A percentile compares a stretch with the other conserved stretches of the same genome.
Conservation (phyloP, 2,797 vertebrate genomes). For the Paratrypauchen microcephalus region DNA sequence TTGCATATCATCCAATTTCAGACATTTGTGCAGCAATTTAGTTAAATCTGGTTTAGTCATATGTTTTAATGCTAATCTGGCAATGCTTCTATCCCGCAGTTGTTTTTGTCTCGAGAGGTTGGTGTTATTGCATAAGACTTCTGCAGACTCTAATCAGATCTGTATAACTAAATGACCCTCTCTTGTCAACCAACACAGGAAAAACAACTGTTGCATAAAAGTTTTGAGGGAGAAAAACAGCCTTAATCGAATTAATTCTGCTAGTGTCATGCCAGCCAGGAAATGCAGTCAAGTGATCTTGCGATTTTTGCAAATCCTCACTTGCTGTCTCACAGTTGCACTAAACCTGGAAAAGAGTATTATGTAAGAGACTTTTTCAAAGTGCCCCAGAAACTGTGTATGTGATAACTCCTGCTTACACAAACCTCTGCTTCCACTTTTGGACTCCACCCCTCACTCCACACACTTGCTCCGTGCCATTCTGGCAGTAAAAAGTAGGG, state of each 20-base stretch:
- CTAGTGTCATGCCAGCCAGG: conserved; percentile 22
- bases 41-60: conserved; percentile 59
- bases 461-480: conserved; percentile 59
- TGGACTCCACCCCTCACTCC: conserved; percentile 44
- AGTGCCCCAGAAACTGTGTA: conserved; percentile 55
- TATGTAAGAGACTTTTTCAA: conserved; percentile 73
- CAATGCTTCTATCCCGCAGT: conserved; percentile 43
- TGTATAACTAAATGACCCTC: conserved; percentile 46
- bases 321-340: conserved; percentile 38
- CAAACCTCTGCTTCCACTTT: conserved; percentile 23
- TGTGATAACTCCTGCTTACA: conserved; percentile 49
- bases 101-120: conserved; percentile 31
- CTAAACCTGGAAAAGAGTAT: conserved; percentile 69
- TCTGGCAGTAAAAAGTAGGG: conserved; percentile 71
- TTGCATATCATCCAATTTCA: conserved; percentile 22
- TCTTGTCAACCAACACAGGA: conserved; percentile 34
- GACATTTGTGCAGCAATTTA: conserved; percentile 21
- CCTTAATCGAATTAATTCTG: conserved; percentile 23
- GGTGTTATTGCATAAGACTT: conserved; percentile 57
- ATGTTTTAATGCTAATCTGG: conserved; percentile 48
- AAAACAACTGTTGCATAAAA: conserved; percentile 59
- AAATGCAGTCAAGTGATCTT: conserved; percentile 22
- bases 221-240: conserved; percentile 34
- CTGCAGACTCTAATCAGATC: conserved; percentile 56
- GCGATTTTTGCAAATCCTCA: conserved; percentile 14